Conservation (phyloP, 2,888 invertebrate species). For the Tinea trinotella region DNA sequence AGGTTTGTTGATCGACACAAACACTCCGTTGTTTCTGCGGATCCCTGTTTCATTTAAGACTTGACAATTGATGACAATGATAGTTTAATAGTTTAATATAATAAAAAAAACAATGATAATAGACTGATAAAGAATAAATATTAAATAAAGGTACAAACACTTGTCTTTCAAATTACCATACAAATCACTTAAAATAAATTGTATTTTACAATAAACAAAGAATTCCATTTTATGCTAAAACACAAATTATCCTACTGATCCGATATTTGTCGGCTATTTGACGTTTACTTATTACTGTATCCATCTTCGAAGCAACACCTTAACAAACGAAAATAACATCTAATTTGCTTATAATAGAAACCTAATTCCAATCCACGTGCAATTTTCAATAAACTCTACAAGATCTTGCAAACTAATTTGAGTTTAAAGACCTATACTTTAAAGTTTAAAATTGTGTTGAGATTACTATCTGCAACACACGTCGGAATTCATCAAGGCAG, state of each 20-base stretch:
- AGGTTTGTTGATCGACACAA: too few relatives aligned
- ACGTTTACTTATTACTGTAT: conserved; percentile 15
- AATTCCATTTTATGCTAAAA: conserved; percentile 8
- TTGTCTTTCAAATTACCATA: neutral
- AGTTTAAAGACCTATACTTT: neutral
- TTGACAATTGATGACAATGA: too few relatives aligned
- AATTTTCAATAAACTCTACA: neutral
- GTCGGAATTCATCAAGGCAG: conserved; percentile 50
- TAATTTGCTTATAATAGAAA: neutral
- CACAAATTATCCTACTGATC: conserved; percentile 11
- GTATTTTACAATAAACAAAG: conserved; percentile 5
- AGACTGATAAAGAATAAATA: too few relatives aligned
- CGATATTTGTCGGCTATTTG: conserved; percentile 18
- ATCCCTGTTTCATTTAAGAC: too few relatives aligned
- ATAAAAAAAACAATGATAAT: too few relatives aligned
- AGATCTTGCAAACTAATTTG: neutral
- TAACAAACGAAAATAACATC: neutral
- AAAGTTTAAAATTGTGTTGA: neutral
- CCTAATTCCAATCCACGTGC: neutral
- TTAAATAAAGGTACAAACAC: neutral
- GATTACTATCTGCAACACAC: neutral
- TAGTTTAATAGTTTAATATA: too few relatives aligned
- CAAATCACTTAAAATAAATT: conserved; percentile 5
- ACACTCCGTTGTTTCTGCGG: too few relatives aligned
- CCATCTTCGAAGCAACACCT: neutral